A percentile compares a stretch with the other conserved stretches of the same genome.
Evolutionary conservation across 2,113 vertebrate genomes (phyloP).

Genomic region (Astatotilapia flaviijosephi): DNA sequence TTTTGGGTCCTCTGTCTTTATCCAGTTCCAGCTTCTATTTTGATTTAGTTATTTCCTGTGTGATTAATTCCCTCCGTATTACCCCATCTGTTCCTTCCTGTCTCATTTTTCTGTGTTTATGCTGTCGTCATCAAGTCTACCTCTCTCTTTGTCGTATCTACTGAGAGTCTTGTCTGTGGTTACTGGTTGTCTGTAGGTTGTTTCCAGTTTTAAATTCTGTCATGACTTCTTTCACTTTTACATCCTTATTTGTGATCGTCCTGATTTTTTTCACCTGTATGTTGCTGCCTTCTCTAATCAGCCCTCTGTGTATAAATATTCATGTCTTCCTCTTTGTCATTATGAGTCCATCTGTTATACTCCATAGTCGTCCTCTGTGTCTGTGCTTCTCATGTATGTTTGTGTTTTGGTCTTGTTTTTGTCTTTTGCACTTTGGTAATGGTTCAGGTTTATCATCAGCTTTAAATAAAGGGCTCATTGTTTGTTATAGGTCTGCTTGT

Average conservation of each 20-base stretch:
- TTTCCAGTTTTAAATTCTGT: not conserved
- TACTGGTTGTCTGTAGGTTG: not conserved
- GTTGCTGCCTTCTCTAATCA: not conserved
- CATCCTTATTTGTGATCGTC: not conserved
- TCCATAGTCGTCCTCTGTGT: not conserved
- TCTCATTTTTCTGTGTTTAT: not conserved
- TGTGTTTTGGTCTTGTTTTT: not conserved
- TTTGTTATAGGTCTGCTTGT: not conserved
- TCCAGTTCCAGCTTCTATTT: not conserved
- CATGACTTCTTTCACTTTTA: not conserved
- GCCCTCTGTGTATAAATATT: not conserved
- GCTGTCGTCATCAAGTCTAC: not conserved
- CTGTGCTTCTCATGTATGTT: not conserved
- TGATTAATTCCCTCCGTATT: not conserved
- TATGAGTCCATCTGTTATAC: not conserved
- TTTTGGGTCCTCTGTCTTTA: not conserved
- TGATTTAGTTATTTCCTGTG: not conserved
- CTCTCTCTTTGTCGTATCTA: not conserved
- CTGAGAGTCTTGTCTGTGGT: not conserved
- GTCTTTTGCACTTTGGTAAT: not conserved
- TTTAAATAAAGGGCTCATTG: not conserved
- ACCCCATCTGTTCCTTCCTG: not conserved
- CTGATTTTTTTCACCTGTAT: not conserved
- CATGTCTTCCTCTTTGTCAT: not conserved
- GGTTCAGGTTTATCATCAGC: not conserved